These are phyloP conservation scores for Cremastinae sp. DNA, from an alignment of 2,888 invertebrate species.

Conservation along the genomic window DNA sequence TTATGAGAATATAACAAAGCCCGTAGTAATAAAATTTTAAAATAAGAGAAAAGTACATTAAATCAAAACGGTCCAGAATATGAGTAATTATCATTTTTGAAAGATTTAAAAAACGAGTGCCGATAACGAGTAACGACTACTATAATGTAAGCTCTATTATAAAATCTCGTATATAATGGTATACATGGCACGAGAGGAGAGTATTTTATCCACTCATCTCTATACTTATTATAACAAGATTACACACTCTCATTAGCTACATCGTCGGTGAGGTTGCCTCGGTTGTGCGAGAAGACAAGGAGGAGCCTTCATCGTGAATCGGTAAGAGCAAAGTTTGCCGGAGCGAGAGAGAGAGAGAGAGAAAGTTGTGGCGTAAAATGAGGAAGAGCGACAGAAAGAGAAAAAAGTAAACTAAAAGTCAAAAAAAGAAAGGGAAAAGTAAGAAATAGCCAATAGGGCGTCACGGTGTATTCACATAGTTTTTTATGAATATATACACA, in stretches of 20 bases:
- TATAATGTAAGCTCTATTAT: constrained; percentile 52
- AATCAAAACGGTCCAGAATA: too few species aligned
- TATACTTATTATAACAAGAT: constrained; percentile 75
- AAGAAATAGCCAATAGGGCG: too few species aligned
- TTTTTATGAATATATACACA: not conserved
- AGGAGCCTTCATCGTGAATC: constrained; percentile 43
- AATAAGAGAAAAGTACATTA: not conserved
- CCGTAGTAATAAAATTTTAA: not conserved
- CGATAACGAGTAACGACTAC: not conserved
- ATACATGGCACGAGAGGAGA: constrained; percentile 63
- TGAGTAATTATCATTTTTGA: not conserved
- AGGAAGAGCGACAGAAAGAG: constrained; percentile 9
- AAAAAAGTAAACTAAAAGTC: not conserved
- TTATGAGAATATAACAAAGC: not conserved
- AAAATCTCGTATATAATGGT: constrained; percentile 69
- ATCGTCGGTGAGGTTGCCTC: constrained; percentile 66
- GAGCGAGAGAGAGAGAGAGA: constrained; percentile 1
- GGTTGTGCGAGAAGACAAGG: constrained; percentile 35
- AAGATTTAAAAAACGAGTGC: constrained; percentile 1
- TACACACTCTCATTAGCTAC: constrained; percentile 70
- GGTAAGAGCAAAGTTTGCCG: constrained; percentile 21
- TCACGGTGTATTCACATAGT: not conserved
- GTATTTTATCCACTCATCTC: constrained; percentile 63
- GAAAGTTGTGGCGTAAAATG: not conserved
- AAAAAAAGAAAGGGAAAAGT: constrained; percentile 14